Base-by-base conservation (phyloP, 2,797 vertebrate genomes). In the Xiphorhynchus erythropygius region DNA sequence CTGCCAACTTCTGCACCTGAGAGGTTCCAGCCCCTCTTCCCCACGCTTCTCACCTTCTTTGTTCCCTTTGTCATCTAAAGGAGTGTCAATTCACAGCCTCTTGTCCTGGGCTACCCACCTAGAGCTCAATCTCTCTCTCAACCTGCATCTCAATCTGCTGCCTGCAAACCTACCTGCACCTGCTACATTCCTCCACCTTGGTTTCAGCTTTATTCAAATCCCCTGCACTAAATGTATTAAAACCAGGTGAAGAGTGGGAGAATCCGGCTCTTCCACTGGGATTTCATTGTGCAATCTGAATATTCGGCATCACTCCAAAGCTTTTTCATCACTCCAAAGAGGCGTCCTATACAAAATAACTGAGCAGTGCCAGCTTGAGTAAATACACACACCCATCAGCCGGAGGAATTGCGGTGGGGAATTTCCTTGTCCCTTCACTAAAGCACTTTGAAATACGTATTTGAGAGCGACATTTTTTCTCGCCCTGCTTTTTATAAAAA, bases 261-360 rank as follows among this genome's bases (percentile, higher is more conserved):
- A 63, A 71, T 14, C 18, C 19, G 30, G 5, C 21, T 65, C 56
- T 41, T 35, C 41, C 55, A 33, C 21, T 35, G 71, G 8, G 13
- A 33, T 64, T 78, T 56, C 18, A 39, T 6, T 56, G n/a, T 53
- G 10, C 47, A 73, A 8, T 37, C 30, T 13, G 47, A 62, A 47
- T 4, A 10, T 15, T 3, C 6, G 19, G 18, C 47, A 67, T 7
- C 3, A 22, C 63, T 53, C 30, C 39, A 57, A 49, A 44, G 52
- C 21, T 46, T 63, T 84, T 28, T 47, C 32, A 33, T 17, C 24
- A 8, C 22, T 2, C 32, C 12, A 2, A 37, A 65, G 56, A 9
- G 3, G 21, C 13, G n/a, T 23, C 3, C 11, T 18, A 5, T 3
- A 13, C 3, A 46, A 37, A 33, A 10, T 7, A 13, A 18, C 5